phyloP scores from a whole-genome alignment of 2,888 invertebrate genomes.

The Lasioglossum figueresi region DNA sequence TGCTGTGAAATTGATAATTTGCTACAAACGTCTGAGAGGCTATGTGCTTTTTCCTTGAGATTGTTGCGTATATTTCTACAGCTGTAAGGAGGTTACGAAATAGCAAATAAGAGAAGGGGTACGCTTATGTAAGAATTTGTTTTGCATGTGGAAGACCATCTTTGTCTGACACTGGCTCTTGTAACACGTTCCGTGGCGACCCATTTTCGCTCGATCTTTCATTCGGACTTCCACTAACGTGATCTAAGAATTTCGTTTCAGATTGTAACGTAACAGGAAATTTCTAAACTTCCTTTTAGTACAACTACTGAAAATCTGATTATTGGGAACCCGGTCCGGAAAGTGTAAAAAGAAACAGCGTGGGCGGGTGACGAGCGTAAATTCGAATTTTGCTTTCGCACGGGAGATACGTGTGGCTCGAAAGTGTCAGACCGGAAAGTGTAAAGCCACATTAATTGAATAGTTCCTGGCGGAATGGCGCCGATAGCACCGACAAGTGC shows the following conservation, averaged over 20 bases:
- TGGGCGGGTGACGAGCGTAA: not conserved
- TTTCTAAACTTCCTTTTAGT: no score
- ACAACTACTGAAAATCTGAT: not conserved
- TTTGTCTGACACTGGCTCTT: not conserved
- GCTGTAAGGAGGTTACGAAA: not conserved
- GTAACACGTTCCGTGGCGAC: not conserved
- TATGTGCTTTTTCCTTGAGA: not conserved
- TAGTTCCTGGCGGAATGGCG: constrained; percentile 25
- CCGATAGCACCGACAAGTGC: constrained; percentile 44
- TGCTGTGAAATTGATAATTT: not conserved
- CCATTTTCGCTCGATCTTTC: not conserved
- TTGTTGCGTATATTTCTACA: not conserved
- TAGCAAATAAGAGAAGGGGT: not conserved
- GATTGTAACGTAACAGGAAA: no score
- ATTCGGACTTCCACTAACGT: not conserved
- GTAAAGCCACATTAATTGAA: constrained; percentile 51
- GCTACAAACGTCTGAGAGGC: not conserved
- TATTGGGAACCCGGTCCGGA: not conserved
- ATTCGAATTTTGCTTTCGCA: not conserved
- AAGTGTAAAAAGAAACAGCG: not conserved
- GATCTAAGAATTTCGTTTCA: no score
- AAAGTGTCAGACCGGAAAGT: constrained; percentile 13
- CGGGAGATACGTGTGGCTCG: not conserved
- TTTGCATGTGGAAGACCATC: not conserved
- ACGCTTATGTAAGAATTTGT: not conserved